A percentile compares a stretch with the other conserved stretches of the same genome.
These are phyloP conservation scores for Diachasma alloeum DNA, from an alignment of 1,140 invertebrate genomes.

Conservation along the genomic window DNA sequence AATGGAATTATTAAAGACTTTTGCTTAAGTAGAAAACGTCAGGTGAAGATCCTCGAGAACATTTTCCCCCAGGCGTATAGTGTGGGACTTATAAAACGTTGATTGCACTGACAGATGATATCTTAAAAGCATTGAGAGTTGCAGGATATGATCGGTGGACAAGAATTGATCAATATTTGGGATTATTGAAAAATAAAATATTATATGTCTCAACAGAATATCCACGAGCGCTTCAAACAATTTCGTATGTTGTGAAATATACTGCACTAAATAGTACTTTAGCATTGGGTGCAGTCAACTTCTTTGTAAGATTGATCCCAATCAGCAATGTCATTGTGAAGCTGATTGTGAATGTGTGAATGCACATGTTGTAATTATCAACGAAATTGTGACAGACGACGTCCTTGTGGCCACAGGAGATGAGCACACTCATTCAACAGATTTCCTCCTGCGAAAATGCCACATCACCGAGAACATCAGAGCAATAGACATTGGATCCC, in stretches of 20 bases:
- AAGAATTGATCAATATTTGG: background rate
- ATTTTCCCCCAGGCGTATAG: slow-evolving; percentile 22
- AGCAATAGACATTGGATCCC: background rate
- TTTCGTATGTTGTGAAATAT: background rate
- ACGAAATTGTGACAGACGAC: background rate
- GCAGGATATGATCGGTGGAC: background rate
- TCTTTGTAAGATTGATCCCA: background rate
- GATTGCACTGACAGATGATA: background rate
- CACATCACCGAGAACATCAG: background rate
- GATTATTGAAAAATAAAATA: background rate
- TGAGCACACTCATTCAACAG: background rate
- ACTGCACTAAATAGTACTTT: background rate
- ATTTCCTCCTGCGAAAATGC: background rate
- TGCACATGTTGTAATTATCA: background rate
- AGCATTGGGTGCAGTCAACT: background rate
- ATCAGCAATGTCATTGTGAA: background rate
- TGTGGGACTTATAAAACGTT: slow-evolving; percentile 30
- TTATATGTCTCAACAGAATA: background rate
- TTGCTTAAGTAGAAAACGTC: slow-evolving; percentile 14
- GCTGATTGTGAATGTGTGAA: background rate
- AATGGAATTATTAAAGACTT: slow-evolving; percentile 23
- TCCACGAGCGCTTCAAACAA: background rate
- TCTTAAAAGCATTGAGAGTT: background rate
- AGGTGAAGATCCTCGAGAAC: slow-evolving; percentile 31
- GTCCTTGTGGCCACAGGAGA: background rate